These are phyloP conservation scores for Dendroctonus valens DNA, from an alignment of 1,140 invertebrate genomes.

Conservation along the genomic window DNA sequence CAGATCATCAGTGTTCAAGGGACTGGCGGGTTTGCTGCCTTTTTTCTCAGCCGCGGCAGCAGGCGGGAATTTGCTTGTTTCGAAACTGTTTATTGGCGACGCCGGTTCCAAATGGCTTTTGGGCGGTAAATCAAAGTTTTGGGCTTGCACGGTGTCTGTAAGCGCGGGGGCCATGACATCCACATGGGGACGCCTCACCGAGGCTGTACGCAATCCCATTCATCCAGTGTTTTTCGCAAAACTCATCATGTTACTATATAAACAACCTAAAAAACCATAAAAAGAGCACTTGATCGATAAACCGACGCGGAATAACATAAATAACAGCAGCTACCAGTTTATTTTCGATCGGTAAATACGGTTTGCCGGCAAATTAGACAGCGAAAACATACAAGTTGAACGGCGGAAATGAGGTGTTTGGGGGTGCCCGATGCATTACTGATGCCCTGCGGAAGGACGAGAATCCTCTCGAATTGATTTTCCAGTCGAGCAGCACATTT, in stretches of 20 bases:
- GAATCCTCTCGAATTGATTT: slow-evolving; percentile 10
- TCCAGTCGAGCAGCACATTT: slow-evolving; percentile 10
- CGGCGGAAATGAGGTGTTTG: slow-evolving; percentile 9
- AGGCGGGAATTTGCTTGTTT: slow-evolving; percentile 32
- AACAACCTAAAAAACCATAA: slow-evolving; percentile 25
- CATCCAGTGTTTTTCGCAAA: slow-evolving; percentile 53
- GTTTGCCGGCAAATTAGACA: slow-evolving; percentile 43
- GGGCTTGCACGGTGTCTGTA: slow-evolving; percentile 64
- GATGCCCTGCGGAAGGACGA: background rate
- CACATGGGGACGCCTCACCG: slow-evolving; percentile 60
- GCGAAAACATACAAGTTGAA: slow-evolving; percentile 32
- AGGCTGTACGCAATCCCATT: slow-evolving; percentile 61
- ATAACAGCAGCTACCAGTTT: slow-evolving; percentile 24
- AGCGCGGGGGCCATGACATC: slow-evolving; percentile 73
- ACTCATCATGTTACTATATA: slow-evolving; percentile 36
- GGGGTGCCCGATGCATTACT: background rate
- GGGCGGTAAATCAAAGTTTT: slow-evolving; percentile 56
- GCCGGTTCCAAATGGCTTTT: slow-evolving; percentile 53
- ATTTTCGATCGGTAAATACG: slow-evolving; percentile 17
- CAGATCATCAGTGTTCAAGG: slow-evolving; percentile 32
- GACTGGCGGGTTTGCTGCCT: slow-evolving; percentile 18
- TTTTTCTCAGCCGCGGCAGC: slow-evolving; percentile 13
- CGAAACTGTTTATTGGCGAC: slow-evolving; percentile 40
- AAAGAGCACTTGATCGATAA: slow-evolving; percentile 38
- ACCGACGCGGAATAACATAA: slow-evolving; percentile 20